Percentiles rank a stretch among this genome's conserved stretches.
These are phyloP conservation scores for Pholis gunnellus DNA, from an alignment of 2,113 vertebrate genomes.

Conservation along the genomic window DNA sequence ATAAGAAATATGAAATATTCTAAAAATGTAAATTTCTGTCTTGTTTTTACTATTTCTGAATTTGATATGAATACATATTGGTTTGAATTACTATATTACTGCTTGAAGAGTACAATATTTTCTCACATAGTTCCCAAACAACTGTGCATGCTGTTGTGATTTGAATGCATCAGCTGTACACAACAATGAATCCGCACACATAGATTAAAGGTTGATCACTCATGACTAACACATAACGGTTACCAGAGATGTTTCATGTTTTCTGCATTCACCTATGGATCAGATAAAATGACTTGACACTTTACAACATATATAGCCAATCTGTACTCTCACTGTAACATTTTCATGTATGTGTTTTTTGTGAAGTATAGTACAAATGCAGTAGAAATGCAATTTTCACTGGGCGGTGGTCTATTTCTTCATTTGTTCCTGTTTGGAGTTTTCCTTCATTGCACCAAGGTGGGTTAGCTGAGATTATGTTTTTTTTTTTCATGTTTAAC, in stretches of 20 bases:
- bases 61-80: background rate
- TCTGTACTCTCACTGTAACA: background rate
- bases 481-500: conserved; percentile 1
- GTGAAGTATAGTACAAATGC: background rate
- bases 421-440: background rate
- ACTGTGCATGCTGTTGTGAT: background rate
- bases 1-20: background rate
- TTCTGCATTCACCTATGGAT: background rate
- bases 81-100: background rate
- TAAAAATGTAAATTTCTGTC: background rate
- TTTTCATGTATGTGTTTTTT: background rate
- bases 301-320: background rate
- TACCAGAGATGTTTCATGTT: background rate
- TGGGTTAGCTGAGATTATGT: background rate
- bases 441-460: background rate
- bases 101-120: background rate
- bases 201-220: background rate
- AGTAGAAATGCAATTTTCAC: background rate
- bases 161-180: background rate
- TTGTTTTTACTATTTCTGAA: background rate
- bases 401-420: background rate
- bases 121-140: background rate
- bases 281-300: background rate
- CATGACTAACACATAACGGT: background rate
- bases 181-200: background rate